A percentile compares a stretch with the other conserved stretches of the same genome.
These are phyloP conservation scores for Andrena haemorrhoa DNA, from an alignment of 2,888 invertebrate genomes.

Conservation along the genomic window DNA sequence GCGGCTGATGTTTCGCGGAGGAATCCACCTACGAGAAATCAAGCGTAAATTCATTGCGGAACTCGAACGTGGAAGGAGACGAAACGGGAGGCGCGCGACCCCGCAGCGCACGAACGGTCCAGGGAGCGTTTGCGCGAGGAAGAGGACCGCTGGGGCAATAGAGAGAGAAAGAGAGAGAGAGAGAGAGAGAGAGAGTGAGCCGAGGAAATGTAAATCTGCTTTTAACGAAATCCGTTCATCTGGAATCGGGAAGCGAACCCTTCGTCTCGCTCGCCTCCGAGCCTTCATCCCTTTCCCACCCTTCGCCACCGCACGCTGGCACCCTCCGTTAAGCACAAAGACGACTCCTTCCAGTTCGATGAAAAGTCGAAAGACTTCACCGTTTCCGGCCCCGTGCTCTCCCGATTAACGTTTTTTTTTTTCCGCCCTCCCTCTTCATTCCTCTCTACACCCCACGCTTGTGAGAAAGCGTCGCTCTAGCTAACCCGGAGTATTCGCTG, in stretches of 20 bases:
- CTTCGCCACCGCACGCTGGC: constrained; percentile 44
- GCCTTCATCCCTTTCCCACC: constrained; percentile 21
- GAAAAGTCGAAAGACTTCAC: constrained; percentile 72
- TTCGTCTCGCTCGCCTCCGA: constrained; percentile 40
- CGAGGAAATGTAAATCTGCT: constrained; percentile 78
- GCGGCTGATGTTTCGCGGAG: constrained; percentile 66
- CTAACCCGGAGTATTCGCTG: constrained; percentile 61
- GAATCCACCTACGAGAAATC: constrained; percentile 78
- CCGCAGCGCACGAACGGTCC: constrained; percentile 9
- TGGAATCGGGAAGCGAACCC: constrained; percentile 65
- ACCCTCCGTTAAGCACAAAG: constrained; percentile 71
- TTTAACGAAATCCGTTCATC: constrained; percentile 76
- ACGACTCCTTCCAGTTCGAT: constrained; percentile 73
- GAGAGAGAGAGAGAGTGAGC: constrained; percentile 23
- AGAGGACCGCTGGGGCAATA: not conserved
- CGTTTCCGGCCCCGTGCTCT: constrained; percentile 63
- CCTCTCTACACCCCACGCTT: not conserved
- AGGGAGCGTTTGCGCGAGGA: constrained; percentile 13
- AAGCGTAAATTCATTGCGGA: constrained; percentile 51
- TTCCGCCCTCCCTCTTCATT: constrained; percentile 2
- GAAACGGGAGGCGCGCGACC: constrained; percentile 14
- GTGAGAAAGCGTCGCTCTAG: constrained; percentile 37
- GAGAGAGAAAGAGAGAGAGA: constrained; percentile 20
- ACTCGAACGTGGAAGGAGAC: not conserved
- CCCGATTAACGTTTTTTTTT: constrained; percentile 62